phyloP scores from a whole-genome alignment of 2,797 vertebrate species.

The Gorsachius magnificus region DNA sequence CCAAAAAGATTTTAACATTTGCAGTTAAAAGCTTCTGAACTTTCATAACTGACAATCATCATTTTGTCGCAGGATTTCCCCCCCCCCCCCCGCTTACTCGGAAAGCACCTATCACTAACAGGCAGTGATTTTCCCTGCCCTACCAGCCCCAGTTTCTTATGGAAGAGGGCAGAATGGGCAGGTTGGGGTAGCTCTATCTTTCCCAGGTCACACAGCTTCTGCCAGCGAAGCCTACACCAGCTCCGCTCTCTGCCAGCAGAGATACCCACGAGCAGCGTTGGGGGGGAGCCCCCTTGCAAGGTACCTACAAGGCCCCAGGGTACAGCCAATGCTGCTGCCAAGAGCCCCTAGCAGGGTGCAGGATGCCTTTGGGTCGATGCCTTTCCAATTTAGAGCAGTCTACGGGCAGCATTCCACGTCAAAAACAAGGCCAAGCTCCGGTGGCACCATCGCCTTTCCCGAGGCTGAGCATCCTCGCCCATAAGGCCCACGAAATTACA shows the following conservation, averaged over 20 bases:
- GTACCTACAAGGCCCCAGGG: not conserved
- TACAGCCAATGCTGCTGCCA: not conserved
- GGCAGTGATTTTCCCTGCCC: rapidly evolving
- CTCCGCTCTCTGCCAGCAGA: not conserved
- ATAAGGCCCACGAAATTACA: not conserved
- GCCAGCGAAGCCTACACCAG: not conserved
- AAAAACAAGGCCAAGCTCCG: rapidly evolving
- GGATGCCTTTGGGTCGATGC: not conserved
- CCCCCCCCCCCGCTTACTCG: rapidly evolving
- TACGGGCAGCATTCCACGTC: not conserved
- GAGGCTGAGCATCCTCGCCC: not conserved
- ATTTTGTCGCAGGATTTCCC: not conserved
- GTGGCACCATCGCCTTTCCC: not conserved
- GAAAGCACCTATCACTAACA: rapidly evolving
- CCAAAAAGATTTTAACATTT: rapidly evolving
- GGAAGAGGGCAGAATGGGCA: too few species aligned
- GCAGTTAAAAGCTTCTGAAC: not conserved
- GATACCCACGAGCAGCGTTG: rapidly evolving
- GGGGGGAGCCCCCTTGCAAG: rapidly evolving
- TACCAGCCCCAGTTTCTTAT: rapidly evolving
- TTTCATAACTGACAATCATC: rapidly evolving
- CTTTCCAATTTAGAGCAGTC: rapidly evolving
- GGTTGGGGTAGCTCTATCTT: rapidly evolving
- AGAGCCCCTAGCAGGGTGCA: not conserved
- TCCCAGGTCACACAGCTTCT: not conserved